Evolutionary conservation across 30 jellyfish, hydroid and myxozoan species (phyloP), one percentile per base, ranked within the genome.

Genomic region (Phacellophora camtschatica): DNA sequence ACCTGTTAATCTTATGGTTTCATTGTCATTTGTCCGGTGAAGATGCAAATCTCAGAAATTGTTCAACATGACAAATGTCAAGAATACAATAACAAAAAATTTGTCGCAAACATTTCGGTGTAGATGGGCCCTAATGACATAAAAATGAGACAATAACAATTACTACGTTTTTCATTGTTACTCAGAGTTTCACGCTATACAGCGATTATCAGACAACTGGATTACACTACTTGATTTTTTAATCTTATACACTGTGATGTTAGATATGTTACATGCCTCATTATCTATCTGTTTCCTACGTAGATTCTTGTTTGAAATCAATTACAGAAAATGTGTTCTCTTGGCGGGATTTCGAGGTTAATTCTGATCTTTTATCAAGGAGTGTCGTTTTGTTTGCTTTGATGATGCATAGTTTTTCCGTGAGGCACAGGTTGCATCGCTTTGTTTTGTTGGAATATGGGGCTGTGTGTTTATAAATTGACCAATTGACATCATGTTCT

Each of bases 361-460:
- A 67, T 33, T 67, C 82, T 9, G 72, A 11, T 15, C 82, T 49
- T 67, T 67, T 67, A 22, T 67, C 37, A 11, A 67, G 19, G 7
- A 67, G 82, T 13, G 34, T 53, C 34, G 45, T 34, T 12, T 49
- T 30, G 65, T 33, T 67, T 15, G 82, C 82, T 66, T 30, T 27
- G 8, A 35, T 16, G 57, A 66, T 66, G 11, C 30, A 20, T 30
- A 32, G 61, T 66, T 66, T 66, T 29, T 66, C 81, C 23, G 63
- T 67, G 33, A 32, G 71, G 82, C 73, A 35, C 32, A 67, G 13
- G 71, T 67, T 35, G 29, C 82, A 67, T 67, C 74, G 45, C 49
- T 30, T 36, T 15, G 82, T 67, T 12, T 53, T 33, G 71, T 53
- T 29, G 13, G 6, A 29, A 25, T 66, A 66, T 3, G 72, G 82